Percentiles rank a stretch among this genome's conserved stretches.
phyloP scores from a whole-genome alignment of 1,140 invertebrate genomes.

The Parapsyche elsis region DNA sequence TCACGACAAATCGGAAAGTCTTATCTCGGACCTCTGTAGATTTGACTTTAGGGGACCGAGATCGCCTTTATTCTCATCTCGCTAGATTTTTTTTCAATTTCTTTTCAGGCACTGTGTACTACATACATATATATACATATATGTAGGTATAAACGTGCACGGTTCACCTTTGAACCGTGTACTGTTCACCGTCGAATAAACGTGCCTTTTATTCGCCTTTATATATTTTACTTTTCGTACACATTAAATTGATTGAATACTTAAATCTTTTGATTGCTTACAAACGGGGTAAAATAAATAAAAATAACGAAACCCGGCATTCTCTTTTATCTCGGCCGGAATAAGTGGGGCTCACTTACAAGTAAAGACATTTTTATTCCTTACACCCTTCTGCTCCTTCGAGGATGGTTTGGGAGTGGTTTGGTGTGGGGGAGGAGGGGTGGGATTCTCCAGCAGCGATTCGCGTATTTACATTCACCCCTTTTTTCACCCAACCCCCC shows the following conservation, averaged over 20 bases:
- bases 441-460: not conserved
- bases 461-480: conserved; percentile 37
- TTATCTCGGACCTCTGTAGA: conserved; percentile 1
- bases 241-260: too few species aligned
- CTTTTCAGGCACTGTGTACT: not conserved
- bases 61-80: conserved; percentile 20
- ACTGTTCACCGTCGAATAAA: too few species aligned
- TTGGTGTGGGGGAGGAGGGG: too few species aligned
- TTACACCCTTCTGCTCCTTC: conserved; percentile 7
- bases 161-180: too few species aligned
- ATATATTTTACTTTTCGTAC: too few species aligned
- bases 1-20: conserved; percentile 19
- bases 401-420: not conserved
- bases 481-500: not conserved
- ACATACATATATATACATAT: too few species aligned
- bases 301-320: not conserved
- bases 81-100: not conserved
- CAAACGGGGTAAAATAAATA: conserved; percentile 5
- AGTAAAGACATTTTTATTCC: conserved; percentile 35
- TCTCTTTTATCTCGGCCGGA: not conserved
- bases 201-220: too few species aligned
- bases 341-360: not conserved
- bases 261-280: not conserved
- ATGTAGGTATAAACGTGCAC: too few species aligned
- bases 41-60: conserved; percentile 17